These are phyloP conservation scores for Scylla paramamosain DNA, from an alignment of 1,140 invertebrate genomes.

Conservation along the genomic window DNA sequence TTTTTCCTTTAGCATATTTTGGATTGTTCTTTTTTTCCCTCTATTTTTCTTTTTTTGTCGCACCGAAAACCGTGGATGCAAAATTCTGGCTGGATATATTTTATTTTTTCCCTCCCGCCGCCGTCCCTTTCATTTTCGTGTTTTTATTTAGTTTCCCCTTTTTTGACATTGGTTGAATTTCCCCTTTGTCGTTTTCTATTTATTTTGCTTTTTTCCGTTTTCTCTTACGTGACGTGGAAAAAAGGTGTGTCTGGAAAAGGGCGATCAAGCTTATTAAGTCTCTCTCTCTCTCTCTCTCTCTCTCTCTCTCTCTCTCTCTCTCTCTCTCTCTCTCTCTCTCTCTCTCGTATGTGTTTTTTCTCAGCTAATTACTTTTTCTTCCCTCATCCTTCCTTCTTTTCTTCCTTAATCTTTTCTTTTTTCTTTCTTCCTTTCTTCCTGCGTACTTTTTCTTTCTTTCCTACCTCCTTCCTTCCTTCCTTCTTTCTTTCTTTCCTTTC, in stretches of 20 bases:
- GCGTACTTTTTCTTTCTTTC: not conserved
- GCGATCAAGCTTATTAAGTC: not conserved
- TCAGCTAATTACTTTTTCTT: not conserved
- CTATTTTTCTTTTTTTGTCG: too few relatives aligned
- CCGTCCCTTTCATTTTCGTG: too few relatives aligned
- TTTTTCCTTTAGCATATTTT: too few relatives aligned
- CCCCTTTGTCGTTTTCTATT: not conserved
- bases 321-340: slow-evolving; percentile 41
- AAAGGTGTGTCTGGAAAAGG: too few relatives aligned
- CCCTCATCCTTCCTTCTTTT: not conserved
- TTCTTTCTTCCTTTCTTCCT: not conserved
- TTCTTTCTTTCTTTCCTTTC: not conserved
- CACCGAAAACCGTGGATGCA: too few relatives aligned
- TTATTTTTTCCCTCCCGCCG: too few relatives aligned
- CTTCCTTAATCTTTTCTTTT: not conserved
- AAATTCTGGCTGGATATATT: too few relatives aligned
- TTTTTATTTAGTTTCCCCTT: too few relatives aligned
- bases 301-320: slow-evolving; percentile 8
- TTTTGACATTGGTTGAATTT: not conserved
- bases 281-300: slow-evolving; percentile 2
- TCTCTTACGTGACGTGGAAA: not conserved
- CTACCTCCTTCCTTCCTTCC: not conserved
- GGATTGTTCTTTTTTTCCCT: too few relatives aligned
- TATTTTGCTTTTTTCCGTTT: not conserved
- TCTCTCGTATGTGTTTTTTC: not conserved